Evolutionary conservation across 2,797 vertebrate genomes (phyloP).

Genomic region (Pachyuromys duprasi): DNA sequence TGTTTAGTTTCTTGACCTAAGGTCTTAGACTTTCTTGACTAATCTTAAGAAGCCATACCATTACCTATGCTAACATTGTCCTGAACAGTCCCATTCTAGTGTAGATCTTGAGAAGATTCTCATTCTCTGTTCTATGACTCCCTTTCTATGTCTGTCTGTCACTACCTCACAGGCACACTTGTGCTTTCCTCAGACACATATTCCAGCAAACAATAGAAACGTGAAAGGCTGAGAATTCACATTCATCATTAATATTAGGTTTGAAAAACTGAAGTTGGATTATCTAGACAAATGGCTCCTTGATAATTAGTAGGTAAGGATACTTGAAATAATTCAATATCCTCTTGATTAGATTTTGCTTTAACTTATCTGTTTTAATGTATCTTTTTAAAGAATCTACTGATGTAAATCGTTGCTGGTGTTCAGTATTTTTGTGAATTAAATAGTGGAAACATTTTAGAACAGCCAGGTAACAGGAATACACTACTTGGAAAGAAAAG

Average conservation of each 20-base stretch:
- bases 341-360: background rate
- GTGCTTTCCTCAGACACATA: background rate
- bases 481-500: background rate
- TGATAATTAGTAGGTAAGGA: background rate
- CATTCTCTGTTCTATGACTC: background rate
- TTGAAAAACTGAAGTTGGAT: background rate
- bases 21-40: background rate
- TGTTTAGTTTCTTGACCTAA: background rate
- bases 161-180: background rate
- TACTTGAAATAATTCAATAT: background rate
- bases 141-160: background rate
- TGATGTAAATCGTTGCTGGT: background rate
- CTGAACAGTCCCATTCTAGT: background rate
- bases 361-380: background rate
- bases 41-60: background rate
- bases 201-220: background rate
- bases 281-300: background rate
- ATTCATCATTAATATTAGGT: background rate
- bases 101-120: background rate
- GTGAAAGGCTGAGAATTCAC: background rate
- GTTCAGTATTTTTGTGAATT: background rate
- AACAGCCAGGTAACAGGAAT: background rate
- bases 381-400: slow-evolving; percentile 4
- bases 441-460: slow-evolving; percentile 1
- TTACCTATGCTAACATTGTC: background rate